Evolutionary conservation across 1,140 invertebrate genomes (phyloP).

Genomic region (Streblospio benedicti): DNA sequence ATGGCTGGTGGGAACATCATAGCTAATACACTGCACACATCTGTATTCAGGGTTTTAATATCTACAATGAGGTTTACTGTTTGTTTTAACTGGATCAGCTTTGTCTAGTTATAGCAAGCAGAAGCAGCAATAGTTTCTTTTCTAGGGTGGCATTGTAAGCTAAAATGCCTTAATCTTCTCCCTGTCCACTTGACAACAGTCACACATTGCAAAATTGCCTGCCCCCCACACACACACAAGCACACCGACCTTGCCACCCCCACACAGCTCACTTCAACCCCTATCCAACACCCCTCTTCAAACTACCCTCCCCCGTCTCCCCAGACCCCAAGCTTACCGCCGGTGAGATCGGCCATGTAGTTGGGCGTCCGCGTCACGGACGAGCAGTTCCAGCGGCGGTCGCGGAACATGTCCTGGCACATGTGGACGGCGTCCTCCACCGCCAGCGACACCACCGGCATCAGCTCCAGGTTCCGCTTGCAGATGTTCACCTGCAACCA

Average conservation of each 20-base stretch:
- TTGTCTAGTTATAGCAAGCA: too few relatives aligned
- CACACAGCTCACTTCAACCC: too few relatives aligned
- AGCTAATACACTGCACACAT: too few relatives aligned
- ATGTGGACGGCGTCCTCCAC: slow-evolving; percentile 58
- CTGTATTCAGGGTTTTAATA: too few relatives aligned
- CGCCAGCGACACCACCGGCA: slow-evolving; percentile 64
- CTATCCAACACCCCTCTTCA: not conserved
- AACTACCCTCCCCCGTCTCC: not conserved
- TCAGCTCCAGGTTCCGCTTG: slow-evolving; percentile 63
- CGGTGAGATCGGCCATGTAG: slow-evolving; percentile 70
- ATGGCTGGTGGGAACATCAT: too few relatives aligned
- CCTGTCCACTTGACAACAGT: too few relatives aligned
- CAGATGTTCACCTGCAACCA: slow-evolving; percentile 9
- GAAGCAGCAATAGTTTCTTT: too few relatives aligned
- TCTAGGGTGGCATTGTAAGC: too few relatives aligned
- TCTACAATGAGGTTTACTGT: too few relatives aligned
- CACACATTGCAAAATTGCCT: too few relatives aligned
- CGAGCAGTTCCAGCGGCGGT: slow-evolving; percentile 74
- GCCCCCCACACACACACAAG: not conserved
- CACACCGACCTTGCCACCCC: not conserved
- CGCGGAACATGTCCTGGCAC: slow-evolving; percentile 61
- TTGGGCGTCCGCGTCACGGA: slow-evolving; percentile 62
- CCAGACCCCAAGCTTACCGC: slow-evolving; percentile 51
- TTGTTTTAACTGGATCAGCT: too few relatives aligned
- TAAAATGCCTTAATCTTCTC: too few relatives aligned